These are phyloP conservation scores for Luehdorfia chinensis DNA, from an alignment of 1,140 invertebrate species.

Conservation along the genomic window DNA sequence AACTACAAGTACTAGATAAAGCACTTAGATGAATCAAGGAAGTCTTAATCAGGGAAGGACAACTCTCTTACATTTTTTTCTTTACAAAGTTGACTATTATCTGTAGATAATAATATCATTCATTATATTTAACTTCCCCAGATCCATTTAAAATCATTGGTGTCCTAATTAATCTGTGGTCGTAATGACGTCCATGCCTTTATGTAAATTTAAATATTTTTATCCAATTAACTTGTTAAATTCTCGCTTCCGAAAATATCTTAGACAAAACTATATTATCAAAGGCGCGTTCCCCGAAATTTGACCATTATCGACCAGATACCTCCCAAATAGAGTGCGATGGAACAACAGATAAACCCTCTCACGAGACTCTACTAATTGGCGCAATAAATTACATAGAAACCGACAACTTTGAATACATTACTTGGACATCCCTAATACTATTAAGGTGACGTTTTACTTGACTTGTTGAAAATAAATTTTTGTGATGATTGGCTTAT, in stretches of 20 bases:
- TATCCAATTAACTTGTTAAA: conserved; percentile 73
- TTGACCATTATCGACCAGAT: conserved; percentile 61
- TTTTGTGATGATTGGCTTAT: no score
- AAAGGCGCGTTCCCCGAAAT: conserved; percentile 61
- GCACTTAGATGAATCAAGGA: no score
- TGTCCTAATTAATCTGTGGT: conserved; percentile 49
- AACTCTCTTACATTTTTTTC: no score
- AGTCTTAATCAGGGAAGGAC: no score
- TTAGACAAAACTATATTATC: conserved; percentile 41
- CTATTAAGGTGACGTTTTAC: conserved; percentile 36
- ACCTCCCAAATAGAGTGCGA: conserved; percentile 72
- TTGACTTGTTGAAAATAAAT: no score
- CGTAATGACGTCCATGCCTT: conserved; percentile 45
- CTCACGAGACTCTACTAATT: conserved; percentile 70
- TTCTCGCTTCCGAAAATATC: conserved; percentile 71
- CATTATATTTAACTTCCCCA: not conserved
- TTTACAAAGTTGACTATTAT: not conserved
- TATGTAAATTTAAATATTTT: conserved; percentile 55
- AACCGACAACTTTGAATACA: conserved; percentile 42
- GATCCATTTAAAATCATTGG: conserved; percentile 5
- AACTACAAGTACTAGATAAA: no score
- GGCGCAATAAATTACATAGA: conserved; percentile 70
- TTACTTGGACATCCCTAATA: conserved; percentile 32
- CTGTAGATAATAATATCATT: not conserved
- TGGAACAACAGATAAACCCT: conserved; percentile 59